phyloP scores from a whole-genome alignment of 2,113 vertebrate genomes.

The Brienomyrus brachyistius region DNA sequence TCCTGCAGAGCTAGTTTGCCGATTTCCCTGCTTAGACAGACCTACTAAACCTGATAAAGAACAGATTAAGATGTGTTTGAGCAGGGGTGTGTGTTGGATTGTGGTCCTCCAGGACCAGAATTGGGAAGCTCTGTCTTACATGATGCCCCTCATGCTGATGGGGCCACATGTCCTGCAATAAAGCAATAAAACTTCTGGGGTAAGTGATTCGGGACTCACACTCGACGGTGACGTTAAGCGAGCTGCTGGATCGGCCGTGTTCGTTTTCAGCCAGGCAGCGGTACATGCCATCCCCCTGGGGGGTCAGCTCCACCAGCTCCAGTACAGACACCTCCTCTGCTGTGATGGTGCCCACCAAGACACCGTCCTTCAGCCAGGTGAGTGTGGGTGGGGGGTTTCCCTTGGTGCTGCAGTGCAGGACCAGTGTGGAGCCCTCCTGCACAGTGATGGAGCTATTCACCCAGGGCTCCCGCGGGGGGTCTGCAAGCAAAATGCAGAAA shows the following conservation, averaged over 20 bases:
- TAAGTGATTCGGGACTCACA: slow-evolving; percentile 53
- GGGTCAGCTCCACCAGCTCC: slow-evolving; percentile 61
- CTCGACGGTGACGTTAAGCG: slow-evolving; percentile 78
- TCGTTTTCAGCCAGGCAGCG: slow-evolving; percentile 83
- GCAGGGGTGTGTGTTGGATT: not conserved
- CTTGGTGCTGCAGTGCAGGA: slow-evolving; percentile 70
- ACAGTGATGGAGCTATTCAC: slow-evolving; percentile 70
- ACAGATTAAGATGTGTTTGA: not conserved
- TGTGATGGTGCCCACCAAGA: slow-evolving; percentile 71
- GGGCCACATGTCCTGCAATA: not conserved
- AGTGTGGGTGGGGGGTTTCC: slow-evolving; percentile 77
- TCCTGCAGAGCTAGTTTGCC: not conserved
- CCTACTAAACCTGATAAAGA: not conserved
- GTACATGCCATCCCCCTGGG: slow-evolving; percentile 72
- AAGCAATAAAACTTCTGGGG: not conserved
- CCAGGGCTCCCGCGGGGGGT: slow-evolving; percentile 71
- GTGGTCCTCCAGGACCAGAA: not conserved
- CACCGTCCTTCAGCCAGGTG: slow-evolving; percentile 78
- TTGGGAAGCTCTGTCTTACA: not conserved
- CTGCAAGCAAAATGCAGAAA: slow-evolving; percentile 38
- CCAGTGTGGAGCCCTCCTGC: slow-evolving; percentile 60
- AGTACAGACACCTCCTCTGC: slow-evolving; percentile 68
- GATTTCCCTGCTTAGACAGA: not conserved
- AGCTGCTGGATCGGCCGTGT: slow-evolving; percentile 70
- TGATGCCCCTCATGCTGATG: not conserved